Base-by-base conservation (phyloP, 1,140 invertebrate species). In the Gryon sp. region DNA sequence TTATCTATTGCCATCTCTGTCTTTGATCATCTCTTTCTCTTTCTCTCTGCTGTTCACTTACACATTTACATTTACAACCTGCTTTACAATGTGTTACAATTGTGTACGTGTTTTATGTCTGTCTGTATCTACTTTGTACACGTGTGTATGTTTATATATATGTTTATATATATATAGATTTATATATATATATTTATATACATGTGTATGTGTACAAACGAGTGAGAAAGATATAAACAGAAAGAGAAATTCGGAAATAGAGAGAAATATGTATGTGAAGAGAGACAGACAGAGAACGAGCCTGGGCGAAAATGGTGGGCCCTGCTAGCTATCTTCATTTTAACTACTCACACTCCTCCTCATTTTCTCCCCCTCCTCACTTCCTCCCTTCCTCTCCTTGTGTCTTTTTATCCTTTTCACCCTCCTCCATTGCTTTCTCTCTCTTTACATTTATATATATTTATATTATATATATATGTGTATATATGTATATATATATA, bases 401-500 rank as follows among this genome's bases (percentile, higher is more conserved):
- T 59, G 52, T 52, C 60, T 26, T 60, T 45, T 65, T 46, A 63
- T 65, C 63, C 38, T 72, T 34, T 38, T 45, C 40, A 34, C 15
- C 32, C 28, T 20, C 26, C 53, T 34, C 24, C 40, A 7, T 12
- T 59, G n/a, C 32, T 45, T 84, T 83, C 81, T 82, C 77, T 77
- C 88, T 85, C 84, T 85, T 86, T 14, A n/a, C 87, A 86, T 87
- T 87, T 86, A 87, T 88, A 89, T 89, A 85, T 88, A 85, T 89
- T 86, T 86, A 32, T 9, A 34, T 12, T 12, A 2, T 34, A 2
- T 9, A 9, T 12, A 34, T 9, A 9, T 24, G 7, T 7, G 3
- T 24, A 24, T 24, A 24, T 24, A 24, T 24, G 3, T 7, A 24
- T 24, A 4, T 24, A 24, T 11, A 34, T 9, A 34, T 12, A 34